Base-by-base conservation (phyloP, 2,797 vertebrate genomes). In the Hydrocynus forskahlii region DNA sequence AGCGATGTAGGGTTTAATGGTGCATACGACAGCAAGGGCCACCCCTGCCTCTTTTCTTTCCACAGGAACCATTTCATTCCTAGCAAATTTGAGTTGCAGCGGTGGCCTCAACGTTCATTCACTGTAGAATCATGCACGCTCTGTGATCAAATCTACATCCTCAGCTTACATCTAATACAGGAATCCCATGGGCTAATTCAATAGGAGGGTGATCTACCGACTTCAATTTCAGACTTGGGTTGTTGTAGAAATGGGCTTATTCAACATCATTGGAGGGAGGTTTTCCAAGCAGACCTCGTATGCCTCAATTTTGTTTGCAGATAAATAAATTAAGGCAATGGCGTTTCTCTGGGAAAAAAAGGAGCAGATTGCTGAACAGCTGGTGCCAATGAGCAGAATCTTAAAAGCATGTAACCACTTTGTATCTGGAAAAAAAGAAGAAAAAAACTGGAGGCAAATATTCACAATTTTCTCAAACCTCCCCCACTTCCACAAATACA, bases 311-410 rank as follows among this genome's bases (percentile, higher is more conserved):
- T 84, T 80, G 52, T 82, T 78, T 81, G 63, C 21, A 62, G 55
- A 73, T 60, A 81, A 77, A 84, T 81, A 84, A 84, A 86, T 80
- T 77, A 76, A 63, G 43, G 21, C 79, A 69, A 85, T 23, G 17
- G 19, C 16, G 45, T 63, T 70, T 82, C 21, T 29, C 73, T 72
- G 77, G 60, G 43, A 45, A 45, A 79, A 85, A 75, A 50, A 25
- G 55, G 68, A 89, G 69, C 87, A 87, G 85, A 88, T 83, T 85
- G 87, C 68, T 13, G 78, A 88, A 83, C 87, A 88, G 83, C 81
- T 88, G 85, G 83, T 69, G 54, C 75, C 71, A 82, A 62, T 84
- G 81, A 87, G 70, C 67, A 57, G 62, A 75, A 76, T 82, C 84
- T 85, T 81, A 82, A 84, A 88, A 82, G 83, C 83, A 83, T 84